Percentiles rank a stretch among this genome's conserved stretches.
phyloP scores from a whole-genome alignment of 2,888 invertebrate species.

The Orchesellides sinensis region DNA sequence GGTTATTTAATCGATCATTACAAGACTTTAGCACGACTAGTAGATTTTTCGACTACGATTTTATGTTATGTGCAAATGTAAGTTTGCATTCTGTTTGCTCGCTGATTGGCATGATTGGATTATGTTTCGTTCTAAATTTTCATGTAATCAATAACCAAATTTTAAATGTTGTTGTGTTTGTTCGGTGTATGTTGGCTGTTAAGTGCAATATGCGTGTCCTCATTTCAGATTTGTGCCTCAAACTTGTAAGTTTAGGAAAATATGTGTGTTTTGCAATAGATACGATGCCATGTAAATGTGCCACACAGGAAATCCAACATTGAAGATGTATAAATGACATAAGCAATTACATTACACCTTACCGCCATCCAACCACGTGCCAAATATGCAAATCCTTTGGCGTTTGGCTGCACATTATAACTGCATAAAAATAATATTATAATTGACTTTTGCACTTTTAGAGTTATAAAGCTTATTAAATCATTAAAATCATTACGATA shows the following conservation, averaged over 20 bases:
- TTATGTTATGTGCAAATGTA: too few relatives aligned
- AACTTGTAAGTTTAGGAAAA: neutral
- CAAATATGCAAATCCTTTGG: constrained; percentile 35
- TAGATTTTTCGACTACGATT: too few relatives aligned
- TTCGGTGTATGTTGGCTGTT: neutral
- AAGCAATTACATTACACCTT: constrained; percentile 15
- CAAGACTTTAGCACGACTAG: too few relatives aligned
- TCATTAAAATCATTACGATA: constrained; percentile 16
- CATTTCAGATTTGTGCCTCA: constrained; percentile 4
- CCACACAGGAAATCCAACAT: constrained; percentile 39
- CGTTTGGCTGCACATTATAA: neutral
- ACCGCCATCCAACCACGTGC: constrained; percentile 4
- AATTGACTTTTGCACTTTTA: neutral
- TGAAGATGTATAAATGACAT: constrained; percentile 28
- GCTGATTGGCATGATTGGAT: too few relatives aligned
- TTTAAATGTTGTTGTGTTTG: neutral
- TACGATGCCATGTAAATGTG: constrained; percentile 12
- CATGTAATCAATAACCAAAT: neutral
- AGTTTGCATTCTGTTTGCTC: neutral
- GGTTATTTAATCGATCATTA: too few relatives aligned
- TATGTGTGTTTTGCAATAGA: neutral
- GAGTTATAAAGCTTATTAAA: constrained; percentile 10
- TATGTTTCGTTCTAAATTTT: too few relatives aligned
- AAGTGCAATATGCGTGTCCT: constrained; percentile 1
- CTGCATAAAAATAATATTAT: neutral